phyloP scores from a whole-genome alignment of 2,113 vertebrate species.

The Odocoileus hemionus region DNA sequence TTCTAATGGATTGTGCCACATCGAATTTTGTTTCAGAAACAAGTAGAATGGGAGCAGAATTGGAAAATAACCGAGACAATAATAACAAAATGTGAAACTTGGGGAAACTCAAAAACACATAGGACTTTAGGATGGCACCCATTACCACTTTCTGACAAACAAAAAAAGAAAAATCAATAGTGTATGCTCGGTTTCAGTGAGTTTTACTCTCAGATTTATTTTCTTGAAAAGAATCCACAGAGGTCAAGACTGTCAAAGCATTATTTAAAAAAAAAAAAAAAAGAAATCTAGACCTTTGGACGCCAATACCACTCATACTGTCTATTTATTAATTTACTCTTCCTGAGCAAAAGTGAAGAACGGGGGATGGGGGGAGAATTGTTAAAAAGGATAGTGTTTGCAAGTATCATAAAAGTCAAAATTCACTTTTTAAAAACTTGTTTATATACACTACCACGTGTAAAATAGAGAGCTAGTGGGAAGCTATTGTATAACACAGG shows the following conservation, averaged over 20 bases:
- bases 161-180: not conserved
- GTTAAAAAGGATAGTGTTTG: not conserved
- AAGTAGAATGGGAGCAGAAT: not conserved
- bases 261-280: not conserved
- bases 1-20: not conserved
- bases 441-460: not conserved
- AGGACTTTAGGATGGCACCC: not conserved
- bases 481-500: not conserved
- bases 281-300: not conserved
- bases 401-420: not conserved
- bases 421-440: not conserved
- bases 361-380: fast-evolving
- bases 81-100: not conserved
- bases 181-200: not conserved
- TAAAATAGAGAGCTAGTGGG: not conserved
- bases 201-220: not conserved
- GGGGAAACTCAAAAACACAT: not conserved
- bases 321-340: not conserved
- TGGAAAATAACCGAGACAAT: not conserved
- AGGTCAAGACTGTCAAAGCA: not conserved
- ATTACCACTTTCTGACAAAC: not conserved
- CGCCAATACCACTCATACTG: too few relatives aligned
- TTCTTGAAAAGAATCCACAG: not conserved
- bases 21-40: not conserved
- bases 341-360: not conserved